Percentiles rank a stretch among this genome's conserved stretches.
Conservation (phyloP, 2,888 invertebrate genomes). For the Drosophila limbata region DNA sequence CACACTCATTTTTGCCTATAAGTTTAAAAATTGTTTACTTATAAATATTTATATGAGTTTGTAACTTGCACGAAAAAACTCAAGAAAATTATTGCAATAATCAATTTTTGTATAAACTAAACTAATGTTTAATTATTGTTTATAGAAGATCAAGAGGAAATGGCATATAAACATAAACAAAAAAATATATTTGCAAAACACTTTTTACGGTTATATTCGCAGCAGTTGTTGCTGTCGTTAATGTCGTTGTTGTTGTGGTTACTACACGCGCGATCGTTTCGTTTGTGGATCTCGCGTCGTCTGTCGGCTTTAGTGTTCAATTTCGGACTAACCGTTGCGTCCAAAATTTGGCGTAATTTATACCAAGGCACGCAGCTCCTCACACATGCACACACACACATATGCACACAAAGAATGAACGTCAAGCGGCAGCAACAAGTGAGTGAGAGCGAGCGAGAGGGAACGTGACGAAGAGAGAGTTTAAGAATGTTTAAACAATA, state of each 20-base stretch:
- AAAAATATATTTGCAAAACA: constrained; percentile 40
- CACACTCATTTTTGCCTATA: constrained; percentile 16
- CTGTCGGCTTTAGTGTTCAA: constrained; percentile 46
- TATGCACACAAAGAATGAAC: constrained; percentile 33
- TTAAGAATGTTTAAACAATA: constrained; percentile 37
- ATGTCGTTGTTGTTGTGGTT: constrained; percentile 24
- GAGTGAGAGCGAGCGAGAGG: constrained; percentile 11
- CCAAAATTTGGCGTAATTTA: constrained; percentile 79
- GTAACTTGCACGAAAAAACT: constrained; percentile 21
- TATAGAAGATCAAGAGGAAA: constrained; percentile 46
- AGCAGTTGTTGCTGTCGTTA: constrained; percentile 4
- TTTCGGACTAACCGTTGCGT: constrained; percentile 80
- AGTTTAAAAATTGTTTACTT: constrained; percentile 25
- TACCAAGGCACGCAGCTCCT: constrained; percentile 70
- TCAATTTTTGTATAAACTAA: constrained; percentile 20
- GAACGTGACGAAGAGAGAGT: constrained; percentile 1
- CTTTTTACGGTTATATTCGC: constrained; percentile 44
- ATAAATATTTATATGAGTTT: constrained; percentile 23
- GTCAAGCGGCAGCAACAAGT: constrained; percentile 14
- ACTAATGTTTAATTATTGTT: constrained; percentile 24
- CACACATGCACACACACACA: constrained; percentile 31
- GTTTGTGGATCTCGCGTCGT: constrained; percentile 47
- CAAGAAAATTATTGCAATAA: constrained; percentile 11
- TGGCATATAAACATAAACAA: constrained; percentile 21
- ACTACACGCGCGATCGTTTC: constrained; percentile 58